Base-by-base conservation (phyloP, 2,888 invertebrate species). In the Trachelus iudaicus region DNA sequence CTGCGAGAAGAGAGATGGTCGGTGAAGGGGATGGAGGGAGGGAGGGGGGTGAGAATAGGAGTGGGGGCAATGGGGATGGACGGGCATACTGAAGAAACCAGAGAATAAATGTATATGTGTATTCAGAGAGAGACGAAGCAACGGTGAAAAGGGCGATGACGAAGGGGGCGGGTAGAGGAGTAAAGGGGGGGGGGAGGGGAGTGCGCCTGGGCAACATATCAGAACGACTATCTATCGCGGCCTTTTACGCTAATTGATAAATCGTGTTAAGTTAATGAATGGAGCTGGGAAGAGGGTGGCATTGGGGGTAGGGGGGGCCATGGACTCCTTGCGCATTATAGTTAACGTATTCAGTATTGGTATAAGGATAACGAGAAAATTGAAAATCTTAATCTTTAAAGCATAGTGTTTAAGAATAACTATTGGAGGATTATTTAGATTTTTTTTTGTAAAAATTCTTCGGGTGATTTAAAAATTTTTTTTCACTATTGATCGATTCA, bases 161-260 rank as follows among this genome's bases (percentile, higher is more conserved):
- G 78, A 77, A 78, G 35, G 35, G 11, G 34, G 11, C n/a, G 75
- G 75, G 73, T 73, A 73, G 81, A 69, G 74, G 77, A 69, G 77
- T 12, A 34, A 69, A n/a, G 31, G 1, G 31, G 31, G 30, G 73
- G 31, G 30, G 73, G 33, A 69, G n/a, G 73, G 33, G 40, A 76
- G 77, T 69, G 79, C 86, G 82, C 85, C 82, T 84, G 83, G 85
- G 84, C 87, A 87, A 87, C 89, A 87, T 89, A 90, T 91, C 90
- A 88, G 89, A 87, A 88, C 89, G 89, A 89, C 90, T 90, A 90
- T 91, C 91, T 90, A 90, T 90, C 88, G 90, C 87, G 87, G 90
- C 90, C 91, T 91, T 90, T 91, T 89, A 91, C 90, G 91, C 90
- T 91, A 91, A 91, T 91, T 91, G 91, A 91, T 91, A 91, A 91